Conservation (phyloP, 2,113 vertebrate genomes). For the Apistogramma diplotaenia region DNA sequence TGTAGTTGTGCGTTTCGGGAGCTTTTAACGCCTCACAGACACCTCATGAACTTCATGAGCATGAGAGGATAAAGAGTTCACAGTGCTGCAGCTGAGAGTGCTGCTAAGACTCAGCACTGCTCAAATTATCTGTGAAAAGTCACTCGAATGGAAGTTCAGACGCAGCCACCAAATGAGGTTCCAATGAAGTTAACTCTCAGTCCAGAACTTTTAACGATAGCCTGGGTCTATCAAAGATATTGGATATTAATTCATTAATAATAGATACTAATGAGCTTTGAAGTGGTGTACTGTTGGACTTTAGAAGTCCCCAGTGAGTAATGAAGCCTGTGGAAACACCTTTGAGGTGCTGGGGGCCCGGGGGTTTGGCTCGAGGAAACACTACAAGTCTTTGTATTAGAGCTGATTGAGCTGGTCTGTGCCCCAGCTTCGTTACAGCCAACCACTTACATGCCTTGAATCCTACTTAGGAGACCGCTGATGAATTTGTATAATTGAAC, state of each 20-base stretch:
- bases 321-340: constrained; percentile 75
- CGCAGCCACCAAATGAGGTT: constrained; percentile 51
- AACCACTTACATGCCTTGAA: constrained; percentile 49
- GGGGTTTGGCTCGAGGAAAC: constrained; percentile 59
- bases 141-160: constrained; percentile 52
- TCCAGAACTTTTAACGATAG: constrained; percentile 78
- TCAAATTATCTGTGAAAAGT: constrained; percentile 55
- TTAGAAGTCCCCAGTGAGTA: constrained; percentile 69
- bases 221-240: constrained; percentile 71
- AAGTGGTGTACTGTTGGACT: constrained; percentile 63
- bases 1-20: constrained; percentile 49
- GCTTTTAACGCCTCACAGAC: constrained; percentile 57
- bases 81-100: neutral
- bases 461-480: constrained; percentile 61
- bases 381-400: constrained; percentile 78
- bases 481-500: constrained; percentile 84
- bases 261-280: constrained; percentile 78
- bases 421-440: constrained; percentile 67
- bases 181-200: constrained; percentile 63
- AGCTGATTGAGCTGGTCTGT: constrained; percentile 70
- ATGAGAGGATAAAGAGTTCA: constrained; percentile 33
- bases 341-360: constrained; percentile 71
- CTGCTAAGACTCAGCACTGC: constrained; percentile 2
- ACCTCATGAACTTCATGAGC: constrained; percentile 52
- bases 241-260: constrained; percentile 80